Evolutionary conservation across 2,888 invertebrate species (phyloP), one percentile per base, ranked within the genome.

Genomic region (Microdon myrmicae): DNA sequence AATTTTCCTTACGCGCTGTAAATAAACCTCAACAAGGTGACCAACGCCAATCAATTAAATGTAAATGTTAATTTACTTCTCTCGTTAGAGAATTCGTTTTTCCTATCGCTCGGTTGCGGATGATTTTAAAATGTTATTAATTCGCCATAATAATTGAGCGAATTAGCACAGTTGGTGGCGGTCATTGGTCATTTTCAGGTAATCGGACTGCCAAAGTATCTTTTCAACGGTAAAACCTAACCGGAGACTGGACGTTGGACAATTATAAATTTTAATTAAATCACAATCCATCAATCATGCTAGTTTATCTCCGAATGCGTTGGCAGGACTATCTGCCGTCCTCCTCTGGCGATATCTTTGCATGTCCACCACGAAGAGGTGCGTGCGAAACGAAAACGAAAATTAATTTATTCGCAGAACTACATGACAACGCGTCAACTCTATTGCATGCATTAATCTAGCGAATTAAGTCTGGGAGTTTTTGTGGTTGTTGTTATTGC

Each of bases 251-350:
- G 43, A 47, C 53, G 26, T 47, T 53, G 48, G 66, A 58, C 47
- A 58, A 58, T 64, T 64, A 64, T 58, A 58, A 45, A 64, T 56
- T 54, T 67, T 53, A 67, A 67, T 67, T 67, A 56, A 61, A 61
- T 60, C 56, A 28, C 53, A 22, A 58, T 61, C 55, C 61, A 67
- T 67, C 67, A 67, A 67, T 67, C 67, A 67, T 67, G 41, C 41
- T 31, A 37, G 35, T 35, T 7, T 53, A 10, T 32, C 56, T 41
- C 37, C 32, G 47, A 58, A 58, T 64, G 64, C 58, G 64, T 64
- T 64, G 64, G 64, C 64, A 53, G 56, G 51, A 64, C 34, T 26
- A 26, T 51, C 28, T 29, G n/a, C n/a, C n/a, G n/a, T n/a, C 26
- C 28, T 26, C 34, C 26, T 14, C 25, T 4, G 16, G 28, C 37